Evolutionary conservation across 2,888 invertebrate species (phyloP), one percentile per base, ranked within the genome.

Genomic region (Onchidella celtica): DNA sequence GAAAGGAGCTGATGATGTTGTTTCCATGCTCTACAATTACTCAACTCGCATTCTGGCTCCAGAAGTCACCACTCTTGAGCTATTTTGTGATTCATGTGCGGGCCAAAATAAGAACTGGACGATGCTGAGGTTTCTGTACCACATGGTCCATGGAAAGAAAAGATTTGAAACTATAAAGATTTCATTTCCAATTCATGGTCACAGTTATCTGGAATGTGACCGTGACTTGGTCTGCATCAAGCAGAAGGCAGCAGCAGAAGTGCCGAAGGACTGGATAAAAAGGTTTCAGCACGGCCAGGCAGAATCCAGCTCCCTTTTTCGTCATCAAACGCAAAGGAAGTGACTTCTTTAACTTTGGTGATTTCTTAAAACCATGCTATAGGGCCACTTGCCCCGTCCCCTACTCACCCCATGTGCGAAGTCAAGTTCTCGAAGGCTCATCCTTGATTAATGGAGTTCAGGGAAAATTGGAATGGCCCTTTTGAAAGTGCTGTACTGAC

Each of bases 391-490:
- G 34, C 6, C 69, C 69, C n/a, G 17, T 34, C 3, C 4, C n/a
- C 34, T 17, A 69, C 66, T 21, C 29, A 32, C 14, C 34, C 36
- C 36, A 34, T 34, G n/a, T 38, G 69, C 14, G 69, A 69, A 36
- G 36, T 69, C 11, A 38, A 36, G 32, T 38, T 69, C 69, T 17
- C 65, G 3, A n/a, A n/a, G n/a, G 65, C n/a, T 17, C 65, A 65
- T 29, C 65, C 65, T 11, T 17, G 65, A 14, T 17, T 27, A 24
- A 65, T 65, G 27, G 17, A 65, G 29, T 32, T 27, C 65, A 24
- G 65, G 3, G 65, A 24, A 65, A 65, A 29, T 29, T 65, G 65
- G 65, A 27, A 27, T 65, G 65, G 65, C 65, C n/a, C n/a, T n/a
- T n/a, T n/a, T n/a, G n/a, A n/a, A n/a, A n/a, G n/a, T n/a, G n/a